Conservation (phyloP, 2,797 vertebrate species). For the Xiphophorus birchmanni region DNA sequence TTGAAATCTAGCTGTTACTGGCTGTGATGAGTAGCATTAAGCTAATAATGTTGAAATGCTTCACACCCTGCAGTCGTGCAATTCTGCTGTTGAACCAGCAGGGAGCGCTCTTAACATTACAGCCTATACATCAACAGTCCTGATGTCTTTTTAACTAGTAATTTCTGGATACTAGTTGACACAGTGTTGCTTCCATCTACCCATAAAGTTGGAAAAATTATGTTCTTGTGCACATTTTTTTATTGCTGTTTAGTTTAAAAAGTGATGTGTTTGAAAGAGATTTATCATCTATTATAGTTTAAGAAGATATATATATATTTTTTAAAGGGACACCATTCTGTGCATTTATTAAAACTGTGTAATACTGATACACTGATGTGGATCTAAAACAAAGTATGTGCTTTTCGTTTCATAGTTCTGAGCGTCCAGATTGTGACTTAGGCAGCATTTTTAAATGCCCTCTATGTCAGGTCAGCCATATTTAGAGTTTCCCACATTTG, state of each 20-base stretch:
- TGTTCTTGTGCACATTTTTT: not conserved
- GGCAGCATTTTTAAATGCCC: slow-evolving; percentile 37
- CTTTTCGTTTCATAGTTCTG: not conserved
- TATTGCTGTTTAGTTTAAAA: not conserved
- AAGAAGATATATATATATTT: no score
- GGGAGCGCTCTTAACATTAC: slow-evolving; percentile 20
- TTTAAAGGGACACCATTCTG: not conserved
- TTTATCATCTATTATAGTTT: not conserved
- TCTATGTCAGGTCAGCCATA: slow-evolving; percentile 64
- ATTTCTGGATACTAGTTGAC: not conserved
- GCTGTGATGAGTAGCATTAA: not conserved
- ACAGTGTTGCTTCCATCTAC: not conserved
- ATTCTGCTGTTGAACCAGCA: slow-evolving; percentile 37
- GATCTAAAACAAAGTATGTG: not conserved
- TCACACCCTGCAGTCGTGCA: not conserved
- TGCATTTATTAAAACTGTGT: not conserved
- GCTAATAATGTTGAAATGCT: not conserved
- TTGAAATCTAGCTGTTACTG: not conserved
- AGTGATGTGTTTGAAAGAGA: not conserved
- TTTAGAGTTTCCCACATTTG: slow-evolving; percentile 51
- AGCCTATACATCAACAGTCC: not conserved
- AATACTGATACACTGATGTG: not conserved
- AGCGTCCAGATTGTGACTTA: not conserved
- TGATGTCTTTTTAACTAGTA: not conserved
- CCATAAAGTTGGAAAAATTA: no score